Base-by-base conservation (phyloP, 2,888 invertebrate genomes). In the Himalopsyche tibetana region DNA sequence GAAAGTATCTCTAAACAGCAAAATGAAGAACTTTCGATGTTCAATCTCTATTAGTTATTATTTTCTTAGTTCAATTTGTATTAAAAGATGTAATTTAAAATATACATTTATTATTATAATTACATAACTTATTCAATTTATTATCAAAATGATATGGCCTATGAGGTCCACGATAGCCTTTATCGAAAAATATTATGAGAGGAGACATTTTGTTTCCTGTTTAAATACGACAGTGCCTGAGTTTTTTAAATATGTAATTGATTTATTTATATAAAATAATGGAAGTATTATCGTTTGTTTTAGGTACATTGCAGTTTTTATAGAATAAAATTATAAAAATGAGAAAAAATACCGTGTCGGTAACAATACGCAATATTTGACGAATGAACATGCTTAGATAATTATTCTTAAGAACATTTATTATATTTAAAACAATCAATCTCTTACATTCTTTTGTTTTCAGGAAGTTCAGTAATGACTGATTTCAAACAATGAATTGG, bases 21-120 rank as follows among this genome's bases (percentile, higher is more conserved):
- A 38, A 56, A 82, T 80, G 69, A 82, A 84, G 84, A 42, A 85
- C 55, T 51, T 85, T 85, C 40, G 81, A 69, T 69, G 83, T 83
- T 83, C 69, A n/a, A 82, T 55, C 56, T 82, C 36, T 15, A 19
- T 51, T 55, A 82, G 82, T 36, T 80, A 38, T 80, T 45, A 80
- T 82, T 55, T 82, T 55, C 38, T 38, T 82, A 82, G 82, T 55
- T 82, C 28, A 82, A 82, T 82, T 82, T 82, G 45, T 82, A 55
- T 42, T 80, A 40, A 80, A 80, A 51, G 5, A 74, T 38, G 74
- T 74, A 38, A 74, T 74, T 74, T 74, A 74, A 74, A 74, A 80
- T 74, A 74, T 74, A 74, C 74, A 74, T 12, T 15, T 74, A 74
- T 74, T 17, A 28, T 36, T 69, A 38, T 38, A 74, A 74, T 38